These are phyloP conservation scores for Catajapyx aquilonaris DNA, from an alignment of 1,140 invertebrate genomes.

Conservation along the genomic window DNA sequence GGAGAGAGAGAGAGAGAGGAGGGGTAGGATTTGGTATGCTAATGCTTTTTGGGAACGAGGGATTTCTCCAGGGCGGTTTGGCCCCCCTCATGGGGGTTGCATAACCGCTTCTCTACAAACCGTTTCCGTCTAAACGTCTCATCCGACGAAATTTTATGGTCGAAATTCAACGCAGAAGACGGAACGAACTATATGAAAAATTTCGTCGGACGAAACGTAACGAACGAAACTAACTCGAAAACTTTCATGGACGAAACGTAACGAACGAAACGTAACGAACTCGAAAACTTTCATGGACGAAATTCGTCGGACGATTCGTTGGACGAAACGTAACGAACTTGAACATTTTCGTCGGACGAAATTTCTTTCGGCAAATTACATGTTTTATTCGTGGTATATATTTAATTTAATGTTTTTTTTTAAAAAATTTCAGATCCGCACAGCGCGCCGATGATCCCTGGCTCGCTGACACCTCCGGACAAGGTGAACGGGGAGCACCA, in stretches of 20 bases:
- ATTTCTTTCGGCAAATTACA: neutral
- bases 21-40: no score
- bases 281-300: neutral
- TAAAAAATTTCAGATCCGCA: conserved; percentile 11
- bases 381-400: neutral
- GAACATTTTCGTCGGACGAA: no score
- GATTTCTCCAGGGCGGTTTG: no score
- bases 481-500: conserved; percentile 24
- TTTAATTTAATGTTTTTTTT: conserved; percentile 4
- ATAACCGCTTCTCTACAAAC: no score
- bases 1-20: no score
- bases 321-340: no score
- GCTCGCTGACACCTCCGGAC: conserved; percentile 26
- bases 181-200: neutral
- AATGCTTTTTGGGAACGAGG: no score
- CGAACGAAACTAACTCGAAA: neutral
- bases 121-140: no score
- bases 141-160: no score
- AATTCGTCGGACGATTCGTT: neutral
- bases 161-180: no score
- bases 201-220: neutral
- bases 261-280: neutral
- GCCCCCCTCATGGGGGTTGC: no score
- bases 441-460: conserved; percentile 13
- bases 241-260: neutral